A percentile compares a stretch with the other conserved stretches of the same genome.
phyloP scores from a whole-genome alignment of 2,113 vertebrate species.

The Datnioides undecimradiatus region DNA sequence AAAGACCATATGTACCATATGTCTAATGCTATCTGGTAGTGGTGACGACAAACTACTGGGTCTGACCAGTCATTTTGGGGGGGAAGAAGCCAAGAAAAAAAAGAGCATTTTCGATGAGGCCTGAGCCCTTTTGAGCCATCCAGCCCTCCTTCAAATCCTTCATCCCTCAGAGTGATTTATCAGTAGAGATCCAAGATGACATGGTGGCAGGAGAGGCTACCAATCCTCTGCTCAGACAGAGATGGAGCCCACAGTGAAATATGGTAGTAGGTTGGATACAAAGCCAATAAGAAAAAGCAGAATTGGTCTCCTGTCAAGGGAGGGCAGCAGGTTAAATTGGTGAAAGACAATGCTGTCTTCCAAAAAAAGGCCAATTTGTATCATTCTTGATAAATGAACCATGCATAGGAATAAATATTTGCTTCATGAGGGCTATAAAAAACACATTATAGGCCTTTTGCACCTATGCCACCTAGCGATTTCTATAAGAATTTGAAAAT shows the following conservation, averaged over 20 bases:
- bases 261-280: slow-evolving; percentile 9
- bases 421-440: neutral
- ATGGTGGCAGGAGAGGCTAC: slow-evolving; percentile 18
- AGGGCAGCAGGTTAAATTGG: neutral
- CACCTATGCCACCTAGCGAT: neutral
- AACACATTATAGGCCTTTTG: neutral
- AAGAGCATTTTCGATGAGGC: slow-evolving; percentile 19
- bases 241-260: slow-evolving; percentile 10
- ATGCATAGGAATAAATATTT: neutral
- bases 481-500: neutral
- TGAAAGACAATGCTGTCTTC: neutral
- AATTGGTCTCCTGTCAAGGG: neutral
- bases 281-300: slow-evolving; percentile 16
- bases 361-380: too few species aligned
- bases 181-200: slow-evolving; percentile 26
- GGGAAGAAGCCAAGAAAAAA: neutral
- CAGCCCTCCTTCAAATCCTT: slow-evolving; percentile 39
- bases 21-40: neutral
- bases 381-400: neutral
- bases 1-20: neutral
- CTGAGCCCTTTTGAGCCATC: slow-evolving; percentile 17
- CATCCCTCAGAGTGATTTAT: slow-evolving; percentile 45
- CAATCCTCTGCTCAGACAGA: slow-evolving; percentile 16
- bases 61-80: neutral
- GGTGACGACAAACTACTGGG: neutral